Evolutionary conservation across 2,113 vertebrate genomes (phyloP).

Genomic region (Coracopsis vasa): DNA sequence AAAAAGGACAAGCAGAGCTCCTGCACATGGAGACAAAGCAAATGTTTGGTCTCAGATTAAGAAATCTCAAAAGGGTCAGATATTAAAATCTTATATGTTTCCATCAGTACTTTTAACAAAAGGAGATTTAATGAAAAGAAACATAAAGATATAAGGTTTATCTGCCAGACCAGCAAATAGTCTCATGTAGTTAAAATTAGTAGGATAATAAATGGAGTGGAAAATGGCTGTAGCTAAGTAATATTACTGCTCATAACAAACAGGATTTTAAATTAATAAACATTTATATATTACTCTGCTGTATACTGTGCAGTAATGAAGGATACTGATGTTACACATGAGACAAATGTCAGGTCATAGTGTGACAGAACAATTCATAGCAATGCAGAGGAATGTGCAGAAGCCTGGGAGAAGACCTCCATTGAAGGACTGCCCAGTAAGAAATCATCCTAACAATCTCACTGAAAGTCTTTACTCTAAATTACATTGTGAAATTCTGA

Average conservation of each 20-base stretch:
- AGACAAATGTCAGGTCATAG: background rate
- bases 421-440: background rate
- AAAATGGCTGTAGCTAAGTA: slow-evolving; percentile 57
- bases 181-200: slow-evolving; percentile 55
- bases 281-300: slow-evolving; percentile 35
- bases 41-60: background rate
- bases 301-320: background rate
- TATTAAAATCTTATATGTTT: background rate
- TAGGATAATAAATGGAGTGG: slow-evolving; percentile 36
- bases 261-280: slow-evolving; percentile 63
- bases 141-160: background rate
- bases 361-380: background rate
- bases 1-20: background rate
- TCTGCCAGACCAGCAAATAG: background rate
- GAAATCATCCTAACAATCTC: background rate
- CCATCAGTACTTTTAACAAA: background rate
- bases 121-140: background rate
- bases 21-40: background rate
- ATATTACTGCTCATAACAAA: slow-evolving; percentile 41
- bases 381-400: background rate
- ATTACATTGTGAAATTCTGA: background rate
- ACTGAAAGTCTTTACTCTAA: background rate
- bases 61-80: background rate
- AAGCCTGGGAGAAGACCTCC: background rate
- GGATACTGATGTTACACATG: background rate